These are phyloP conservation scores for Clarias batrachus DNA, from an alignment of 2,113 vertebrate species.

Conservation along the genomic window DNA sequence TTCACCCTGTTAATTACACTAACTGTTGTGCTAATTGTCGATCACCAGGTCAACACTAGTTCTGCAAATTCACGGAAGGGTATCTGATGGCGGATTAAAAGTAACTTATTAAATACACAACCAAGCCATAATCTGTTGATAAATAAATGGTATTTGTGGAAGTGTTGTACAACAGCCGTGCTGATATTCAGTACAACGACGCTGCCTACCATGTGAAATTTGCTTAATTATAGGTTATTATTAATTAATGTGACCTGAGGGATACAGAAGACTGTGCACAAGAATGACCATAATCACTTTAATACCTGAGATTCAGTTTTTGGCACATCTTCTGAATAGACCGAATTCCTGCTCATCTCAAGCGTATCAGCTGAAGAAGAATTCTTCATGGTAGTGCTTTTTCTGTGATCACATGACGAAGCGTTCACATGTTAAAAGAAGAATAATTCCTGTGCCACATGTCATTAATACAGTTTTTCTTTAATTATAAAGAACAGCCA, in stretches of 20 bases:
- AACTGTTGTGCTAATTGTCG: too few relatives aligned
- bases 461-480: background rate
- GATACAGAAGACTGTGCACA: background rate
- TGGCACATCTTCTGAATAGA: slow-evolving; percentile 84
- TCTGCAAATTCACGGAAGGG: too few relatives aligned
- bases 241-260: background rate
- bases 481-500: background rate
- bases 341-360: slow-evolving; percentile 72
- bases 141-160: too few relatives aligned
- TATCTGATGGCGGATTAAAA: too few relatives aligned
- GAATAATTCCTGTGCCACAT: background rate
- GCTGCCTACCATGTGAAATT: too few relatives aligned
- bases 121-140: too few relatives aligned
- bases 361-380: slow-evolving; percentile 83
- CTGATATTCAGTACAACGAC: too few relatives aligned
- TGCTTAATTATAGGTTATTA: background rate
- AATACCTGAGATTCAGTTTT: slow-evolving; percentile 67
- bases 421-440: slow-evolving; percentile 30
- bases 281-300: background rate
- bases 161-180: too few relatives aligned
- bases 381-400: slow-evolving; percentile 79
- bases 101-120: too few relatives aligned
- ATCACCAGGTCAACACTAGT: too few relatives aligned
- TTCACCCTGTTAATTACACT: too few relatives aligned
- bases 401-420: slow-evolving; percentile 41